Conservation (phyloP, 2,797 vertebrate genomes). For the Pteronotus mesoamericanus region DNA sequence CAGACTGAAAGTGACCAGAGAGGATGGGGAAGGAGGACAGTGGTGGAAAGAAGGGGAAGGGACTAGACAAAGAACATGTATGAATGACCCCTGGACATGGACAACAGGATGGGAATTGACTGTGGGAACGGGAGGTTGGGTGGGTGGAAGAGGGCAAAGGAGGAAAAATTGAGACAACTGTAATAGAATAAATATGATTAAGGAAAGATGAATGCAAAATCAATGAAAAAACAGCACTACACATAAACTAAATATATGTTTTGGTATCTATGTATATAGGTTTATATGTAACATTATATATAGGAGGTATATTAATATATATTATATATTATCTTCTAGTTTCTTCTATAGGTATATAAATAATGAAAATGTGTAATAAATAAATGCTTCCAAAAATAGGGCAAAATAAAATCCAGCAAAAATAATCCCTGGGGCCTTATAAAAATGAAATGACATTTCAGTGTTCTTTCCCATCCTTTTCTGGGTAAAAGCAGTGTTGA, state of each 20-base stretch:
- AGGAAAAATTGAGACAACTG: no score
- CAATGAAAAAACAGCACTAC: background rate
- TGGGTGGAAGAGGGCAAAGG: no score
- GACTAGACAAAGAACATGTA: no score
- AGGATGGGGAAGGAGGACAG: no score
- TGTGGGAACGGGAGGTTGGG: no score
- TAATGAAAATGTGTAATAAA: background rate
- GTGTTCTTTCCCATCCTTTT: background rate
- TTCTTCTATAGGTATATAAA: background rate
- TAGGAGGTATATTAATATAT: background rate
- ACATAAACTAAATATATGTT: background rate
- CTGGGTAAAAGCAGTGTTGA: background rate
- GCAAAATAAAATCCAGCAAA: no score
- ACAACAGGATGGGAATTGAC: no score
- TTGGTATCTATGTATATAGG: background rate
- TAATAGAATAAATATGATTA: no score
- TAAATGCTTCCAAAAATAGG: background rate
- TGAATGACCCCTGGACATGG: no score
- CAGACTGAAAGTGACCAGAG: no score
- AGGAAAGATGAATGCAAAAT: no score
- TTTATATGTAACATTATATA: background rate
- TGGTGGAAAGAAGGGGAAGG: no score
- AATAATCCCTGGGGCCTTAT: background rate
- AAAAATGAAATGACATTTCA: slow-evolving; percentile 32
- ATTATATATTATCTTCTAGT: background rate